These are phyloP conservation scores for Hoplostethus mediterraneus DNA, from an alignment of 2,797 vertebrate species.

Conservation along the genomic window DNA sequence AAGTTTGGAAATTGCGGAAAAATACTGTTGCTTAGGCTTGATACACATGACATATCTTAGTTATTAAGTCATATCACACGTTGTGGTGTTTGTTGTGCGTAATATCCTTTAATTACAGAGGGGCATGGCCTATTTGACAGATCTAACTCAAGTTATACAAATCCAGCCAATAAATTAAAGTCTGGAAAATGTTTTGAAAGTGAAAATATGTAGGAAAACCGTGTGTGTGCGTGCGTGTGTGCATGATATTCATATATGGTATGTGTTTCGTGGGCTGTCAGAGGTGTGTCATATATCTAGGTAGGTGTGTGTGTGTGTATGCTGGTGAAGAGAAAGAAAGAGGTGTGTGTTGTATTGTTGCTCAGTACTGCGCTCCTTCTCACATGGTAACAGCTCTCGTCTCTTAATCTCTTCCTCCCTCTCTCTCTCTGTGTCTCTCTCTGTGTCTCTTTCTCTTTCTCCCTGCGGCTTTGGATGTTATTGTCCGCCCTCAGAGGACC, in stretches of 20 bases:
- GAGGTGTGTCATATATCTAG: constrained; percentile 53
- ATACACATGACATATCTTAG: no score
- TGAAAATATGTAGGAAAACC: no score
- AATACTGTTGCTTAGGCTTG: no score
- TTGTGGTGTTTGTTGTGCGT: no score
- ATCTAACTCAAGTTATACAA: no score
- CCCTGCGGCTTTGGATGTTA: constrained; percentile 38
- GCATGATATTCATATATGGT: neutral
- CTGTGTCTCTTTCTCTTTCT: constrained; percentile 11
- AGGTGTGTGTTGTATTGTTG: constrained; percentile 25
- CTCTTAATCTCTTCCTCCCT: constrained; percentile 7
- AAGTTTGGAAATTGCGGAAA: no score
- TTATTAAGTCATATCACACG: no score
- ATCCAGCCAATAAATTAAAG: no score
- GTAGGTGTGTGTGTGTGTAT: neutral
- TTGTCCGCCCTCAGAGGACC: constrained; percentile 26
- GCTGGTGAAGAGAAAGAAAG: neutral
- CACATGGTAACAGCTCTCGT: constrained; percentile 34
- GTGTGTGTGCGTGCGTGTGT: neutral
- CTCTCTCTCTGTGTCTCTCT: constrained; percentile 6
- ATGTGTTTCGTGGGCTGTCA: constrained; percentile 11
- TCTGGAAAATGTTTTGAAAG: no score
- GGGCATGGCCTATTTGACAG: no score
- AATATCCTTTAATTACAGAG: no score
- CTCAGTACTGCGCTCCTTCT: constrained; percentile 18